These are phyloP conservation scores for Artemia sinica DNA, from an alignment of 2,888 invertebrate genomes.

Conservation along the genomic window DNA sequence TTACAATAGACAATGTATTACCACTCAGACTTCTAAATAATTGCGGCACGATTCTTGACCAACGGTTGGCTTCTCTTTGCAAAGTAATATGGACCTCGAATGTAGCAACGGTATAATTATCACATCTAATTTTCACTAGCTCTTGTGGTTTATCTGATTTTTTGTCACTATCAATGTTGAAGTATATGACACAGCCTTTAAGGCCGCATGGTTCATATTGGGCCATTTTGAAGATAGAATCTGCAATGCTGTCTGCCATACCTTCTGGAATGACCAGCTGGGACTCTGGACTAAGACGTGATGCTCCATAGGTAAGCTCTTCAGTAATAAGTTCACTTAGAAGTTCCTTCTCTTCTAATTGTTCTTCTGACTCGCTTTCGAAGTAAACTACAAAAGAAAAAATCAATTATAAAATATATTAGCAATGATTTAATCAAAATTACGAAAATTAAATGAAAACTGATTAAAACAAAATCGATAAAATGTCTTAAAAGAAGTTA, in stretches of 20 bases:
- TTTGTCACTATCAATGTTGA: neutral
- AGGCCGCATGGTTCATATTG: neutral
- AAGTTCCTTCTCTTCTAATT: neutral
- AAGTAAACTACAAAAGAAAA: neutral
- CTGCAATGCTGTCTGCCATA: neutral
- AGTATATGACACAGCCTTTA: neutral
- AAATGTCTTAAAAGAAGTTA: too few species aligned
- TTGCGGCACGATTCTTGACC: neutral
- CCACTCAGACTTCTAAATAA: neutral
- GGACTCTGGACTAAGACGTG: neutral
- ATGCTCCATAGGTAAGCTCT: neutral
- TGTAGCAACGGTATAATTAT: neutral
- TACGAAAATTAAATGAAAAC: too few species aligned
- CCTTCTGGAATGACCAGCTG: neutral
- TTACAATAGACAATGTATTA: neutral
- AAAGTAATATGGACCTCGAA: neutral
- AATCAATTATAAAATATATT: neutral
- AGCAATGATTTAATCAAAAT: too few species aligned
- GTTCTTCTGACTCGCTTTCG: neutral
- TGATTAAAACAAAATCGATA: too few species aligned
- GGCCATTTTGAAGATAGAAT: neutral
- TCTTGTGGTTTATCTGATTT: neutral
- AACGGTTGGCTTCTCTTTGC: neutral
- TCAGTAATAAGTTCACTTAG: neutral
- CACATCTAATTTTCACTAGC: neutral